Evolutionary conservation across 2,888 invertebrate genomes (phyloP).

Genomic region (Netelia inedita): DNA sequence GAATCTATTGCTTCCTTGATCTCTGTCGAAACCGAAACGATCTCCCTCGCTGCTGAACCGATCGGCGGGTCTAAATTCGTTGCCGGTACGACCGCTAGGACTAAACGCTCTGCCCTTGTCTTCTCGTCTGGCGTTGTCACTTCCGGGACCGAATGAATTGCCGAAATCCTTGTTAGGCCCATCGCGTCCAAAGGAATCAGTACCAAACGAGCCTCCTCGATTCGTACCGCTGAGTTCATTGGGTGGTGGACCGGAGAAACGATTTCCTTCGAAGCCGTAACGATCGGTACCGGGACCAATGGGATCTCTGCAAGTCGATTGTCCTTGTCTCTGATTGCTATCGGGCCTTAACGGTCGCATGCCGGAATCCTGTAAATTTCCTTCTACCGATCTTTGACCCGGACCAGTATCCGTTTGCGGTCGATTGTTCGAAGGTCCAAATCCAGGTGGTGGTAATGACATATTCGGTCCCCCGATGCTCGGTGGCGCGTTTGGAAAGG

Average conservation of each 20-base stretch:
- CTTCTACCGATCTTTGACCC: constrained; percentile 53
- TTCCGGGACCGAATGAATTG: constrained; percentile 70
- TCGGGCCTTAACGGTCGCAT: constrained; percentile 52
- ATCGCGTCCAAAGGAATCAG: constrained; percentile 66
- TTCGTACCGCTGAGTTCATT: constrained; percentile 63
- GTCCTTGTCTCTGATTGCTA: constrained; percentile 45
- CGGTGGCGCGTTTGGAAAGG: constrained; percentile 62
- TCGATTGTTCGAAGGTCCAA: constrained; percentile 46
- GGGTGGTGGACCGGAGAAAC: constrained; percentile 56
- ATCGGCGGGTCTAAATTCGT: constrained; percentile 65
- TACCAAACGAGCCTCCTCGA: constrained; percentile 69
- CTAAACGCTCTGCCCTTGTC: constrained; percentile 40
- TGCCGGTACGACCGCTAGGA: constrained; percentile 45
- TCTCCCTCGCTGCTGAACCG: constrained; percentile 66
- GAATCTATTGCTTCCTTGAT: constrained; percentile 54
- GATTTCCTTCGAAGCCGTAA: constrained; percentile 54
- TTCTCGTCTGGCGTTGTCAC: constrained; percentile 65
- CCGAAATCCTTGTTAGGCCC: constrained; percentile 58
- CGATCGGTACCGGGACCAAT: constrained; percentile 47
- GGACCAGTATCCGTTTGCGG: constrained; percentile 51
- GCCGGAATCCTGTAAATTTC: constrained; percentile 50
- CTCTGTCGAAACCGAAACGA: constrained; percentile 63
- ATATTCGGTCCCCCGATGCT: constrained; percentile 45
- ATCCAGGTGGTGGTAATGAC: constrained; percentile 56
- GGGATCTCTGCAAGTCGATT: constrained; percentile 47